Base-by-base conservation (phyloP, 1,140 invertebrate genomes). In the Acromyrmex charruanus region DNA sequence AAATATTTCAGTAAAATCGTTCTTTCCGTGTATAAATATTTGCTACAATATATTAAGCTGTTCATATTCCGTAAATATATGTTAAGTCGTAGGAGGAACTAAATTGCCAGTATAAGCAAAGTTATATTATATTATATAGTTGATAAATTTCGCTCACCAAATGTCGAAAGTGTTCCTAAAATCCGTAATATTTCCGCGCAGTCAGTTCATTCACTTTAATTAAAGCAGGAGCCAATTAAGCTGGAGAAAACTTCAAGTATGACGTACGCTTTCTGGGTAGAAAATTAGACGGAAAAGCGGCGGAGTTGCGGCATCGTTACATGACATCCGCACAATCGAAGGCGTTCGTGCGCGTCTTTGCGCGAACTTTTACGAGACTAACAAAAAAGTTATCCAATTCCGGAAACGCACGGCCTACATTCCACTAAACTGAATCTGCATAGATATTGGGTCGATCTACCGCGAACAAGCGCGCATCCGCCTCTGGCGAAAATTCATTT, bases 391-490 rank as follows among this genome's bases (percentile, higher is more conserved):
- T 49, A 28, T 18, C 31, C 72, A 53, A 55, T 77, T 53, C 10
- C 58, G 71, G 14, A 85, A 44, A 44, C 39, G 14, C 39, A 61
- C 44, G n/a, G 59, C 18, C 25, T 16, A 53, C 44, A 75, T 21
- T 63, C 39, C 31, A 59, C 31, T 66, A 72, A 31, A 35, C n/a
- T 49, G 72, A 65, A 77, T 85, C 61, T 79, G 44, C 74, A 79
- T 85, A 44, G 74, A 77, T 79, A 85, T 79, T 85, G 49, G 21
- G 25, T 58, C 44, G 77, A 85, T 77, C 74, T 65, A 85, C 63
- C 49, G 18, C 71, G 49, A 65, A 79, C 82, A 31, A 68, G 59
- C 59, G 51, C 28, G 80, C 66, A 5, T 51, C 14, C 58, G 18
- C 18, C 14, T 14, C n/a, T 31, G 35, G n/a, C n/a, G 25, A 51